These are phyloP conservation scores for Biston stratarius DNA, from an alignment of 2,888 invertebrate species.

Conservation along the genomic window DNA sequence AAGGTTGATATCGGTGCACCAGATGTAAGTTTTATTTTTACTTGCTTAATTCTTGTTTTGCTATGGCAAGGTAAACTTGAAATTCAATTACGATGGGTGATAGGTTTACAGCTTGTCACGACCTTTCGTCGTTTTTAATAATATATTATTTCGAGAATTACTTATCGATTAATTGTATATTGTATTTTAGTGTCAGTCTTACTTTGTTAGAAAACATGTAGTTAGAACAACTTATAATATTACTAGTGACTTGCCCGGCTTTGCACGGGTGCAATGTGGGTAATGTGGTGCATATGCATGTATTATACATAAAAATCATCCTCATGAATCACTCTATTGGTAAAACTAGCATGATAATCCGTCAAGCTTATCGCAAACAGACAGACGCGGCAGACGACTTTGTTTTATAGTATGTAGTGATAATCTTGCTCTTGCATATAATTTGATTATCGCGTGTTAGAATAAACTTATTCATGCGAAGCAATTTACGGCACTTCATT, in stretches of 20 bases:
- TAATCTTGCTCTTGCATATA: slow-evolving; percentile 15
- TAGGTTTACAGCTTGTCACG: slow-evolving; percentile 58
- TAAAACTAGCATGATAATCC: no score
- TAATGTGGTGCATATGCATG: no score
- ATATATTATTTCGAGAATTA: slow-evolving; percentile 34
- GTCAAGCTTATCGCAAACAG: no score
- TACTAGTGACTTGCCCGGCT: no score
- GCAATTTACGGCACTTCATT: slow-evolving; percentile 22
- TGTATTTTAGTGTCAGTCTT: slow-evolving; percentile 12
- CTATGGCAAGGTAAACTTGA: slow-evolving; percentile 32
- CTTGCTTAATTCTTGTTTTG: slow-evolving; percentile 49
- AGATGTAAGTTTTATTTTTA: slow-evolving; percentile 50
- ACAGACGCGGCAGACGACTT: no score
- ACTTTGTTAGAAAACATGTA: not conserved
- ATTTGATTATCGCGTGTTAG: not conserved
- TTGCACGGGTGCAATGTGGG: no score
- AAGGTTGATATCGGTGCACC: slow-evolving; percentile 46
- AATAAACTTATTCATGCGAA: slow-evolving; percentile 11
- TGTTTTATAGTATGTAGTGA: slow-evolving; percentile 5
- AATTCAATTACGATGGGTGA: slow-evolving; percentile 44
- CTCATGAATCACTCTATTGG: no score
- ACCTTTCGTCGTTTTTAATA: slow-evolving; percentile 50
- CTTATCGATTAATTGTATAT: not conserved
- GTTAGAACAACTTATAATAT: not conserved
- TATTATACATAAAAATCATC: no score